Conservation (phyloP, 1,140 invertebrate species). For the Apis cerana region DNA sequence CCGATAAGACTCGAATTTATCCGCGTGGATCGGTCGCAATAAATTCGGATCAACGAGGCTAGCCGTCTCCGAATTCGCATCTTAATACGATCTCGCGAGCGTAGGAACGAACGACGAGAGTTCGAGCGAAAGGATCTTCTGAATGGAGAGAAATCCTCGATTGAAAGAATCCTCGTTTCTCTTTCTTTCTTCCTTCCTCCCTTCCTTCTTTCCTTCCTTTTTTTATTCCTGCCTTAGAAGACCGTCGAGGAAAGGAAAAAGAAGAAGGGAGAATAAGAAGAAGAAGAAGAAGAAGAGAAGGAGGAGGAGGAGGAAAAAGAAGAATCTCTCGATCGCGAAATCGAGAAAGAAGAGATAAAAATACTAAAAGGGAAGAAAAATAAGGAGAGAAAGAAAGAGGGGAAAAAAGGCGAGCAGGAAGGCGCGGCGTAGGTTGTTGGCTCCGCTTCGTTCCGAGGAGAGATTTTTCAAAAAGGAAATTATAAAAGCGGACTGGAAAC, state of each 20-base stretch:
- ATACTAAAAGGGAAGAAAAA: neutral
- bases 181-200: neutral
- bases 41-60: constrained; percentile 48
- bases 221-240: neutral
- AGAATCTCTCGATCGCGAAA: neutral
- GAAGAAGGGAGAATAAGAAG: neutral
- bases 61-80: constrained; percentile 34
- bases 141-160: constrained; percentile 49
- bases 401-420: neutral
- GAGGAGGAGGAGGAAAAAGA: neutral
- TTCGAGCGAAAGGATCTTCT: constrained; percentile 21
- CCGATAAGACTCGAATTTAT: constrained; percentile 45
- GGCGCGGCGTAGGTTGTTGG: constrained; percentile 16
- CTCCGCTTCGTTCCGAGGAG: constrained; percentile 5
- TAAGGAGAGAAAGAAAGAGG: neutral
- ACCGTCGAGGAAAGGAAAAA: too few relatives aligned
- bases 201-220: neutral
- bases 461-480: constrained; percentile 69
- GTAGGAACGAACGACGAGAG: constrained; percentile 2
- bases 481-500: constrained; percentile 66
- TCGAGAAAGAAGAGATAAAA: neutral
- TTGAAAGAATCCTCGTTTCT: constrained; percentile 33
- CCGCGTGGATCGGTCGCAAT: constrained; percentile 38
- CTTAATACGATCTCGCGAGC: constrained; percentile 49
- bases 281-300: neutral